A percentile compares a stretch with the other conserved stretches of the same genome.
Conservation (phyloP, 2,888 invertebrate genomes). For the Luffia ferchaultella region DNA sequence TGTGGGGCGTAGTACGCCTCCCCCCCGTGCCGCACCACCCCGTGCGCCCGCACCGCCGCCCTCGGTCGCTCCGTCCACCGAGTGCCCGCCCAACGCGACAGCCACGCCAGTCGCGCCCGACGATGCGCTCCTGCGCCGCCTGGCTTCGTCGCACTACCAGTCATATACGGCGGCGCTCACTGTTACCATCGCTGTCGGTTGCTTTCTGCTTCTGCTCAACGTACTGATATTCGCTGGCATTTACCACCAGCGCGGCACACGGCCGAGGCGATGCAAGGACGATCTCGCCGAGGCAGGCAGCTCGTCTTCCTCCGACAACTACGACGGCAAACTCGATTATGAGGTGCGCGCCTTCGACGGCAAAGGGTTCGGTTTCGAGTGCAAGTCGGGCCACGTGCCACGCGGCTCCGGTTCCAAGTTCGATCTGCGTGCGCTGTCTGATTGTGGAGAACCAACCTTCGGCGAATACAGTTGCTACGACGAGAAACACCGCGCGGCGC, state of each 20-base stretch:
- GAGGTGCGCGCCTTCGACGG: conserved; percentile 62
- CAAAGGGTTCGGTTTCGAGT: conserved; percentile 64
- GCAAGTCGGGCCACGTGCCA: conserved; percentile 64
- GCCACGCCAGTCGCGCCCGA: conserved; percentile 57
- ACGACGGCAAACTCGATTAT: conserved; percentile 65
- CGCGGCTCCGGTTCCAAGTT: conserved; percentile 50
- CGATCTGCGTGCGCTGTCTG: conserved; percentile 58
- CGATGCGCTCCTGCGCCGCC: conserved; percentile 76
- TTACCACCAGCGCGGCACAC: conserved; percentile 82
- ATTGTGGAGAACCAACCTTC: conserved; percentile 61
- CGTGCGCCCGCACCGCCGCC: conserved; percentile 47
- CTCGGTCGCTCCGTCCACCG: conserved; percentile 67
- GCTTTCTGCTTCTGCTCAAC: conserved; percentile 81
- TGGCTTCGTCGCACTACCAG: conserved; percentile 85
- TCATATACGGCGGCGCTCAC: conserved; percentile 89
- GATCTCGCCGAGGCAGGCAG: conserved; percentile 78
- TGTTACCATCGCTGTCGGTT: conserved; percentile 87
- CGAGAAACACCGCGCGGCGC: conserved; percentile 65
- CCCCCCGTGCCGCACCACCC: conserved; percentile 52
- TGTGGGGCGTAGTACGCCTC: conserved; percentile 34
- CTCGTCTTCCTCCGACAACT: conserved; percentile 71
- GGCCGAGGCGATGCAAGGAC: conserved; percentile 78
- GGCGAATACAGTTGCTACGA: conserved; percentile 75
- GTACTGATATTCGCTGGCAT: conserved; percentile 89
- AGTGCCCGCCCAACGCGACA: conserved; percentile 74